These are phyloP conservation scores for Tetranychus piercei DNA, from an alignment of 2,888 invertebrate genomes.

Conservation along the genomic window DNA sequence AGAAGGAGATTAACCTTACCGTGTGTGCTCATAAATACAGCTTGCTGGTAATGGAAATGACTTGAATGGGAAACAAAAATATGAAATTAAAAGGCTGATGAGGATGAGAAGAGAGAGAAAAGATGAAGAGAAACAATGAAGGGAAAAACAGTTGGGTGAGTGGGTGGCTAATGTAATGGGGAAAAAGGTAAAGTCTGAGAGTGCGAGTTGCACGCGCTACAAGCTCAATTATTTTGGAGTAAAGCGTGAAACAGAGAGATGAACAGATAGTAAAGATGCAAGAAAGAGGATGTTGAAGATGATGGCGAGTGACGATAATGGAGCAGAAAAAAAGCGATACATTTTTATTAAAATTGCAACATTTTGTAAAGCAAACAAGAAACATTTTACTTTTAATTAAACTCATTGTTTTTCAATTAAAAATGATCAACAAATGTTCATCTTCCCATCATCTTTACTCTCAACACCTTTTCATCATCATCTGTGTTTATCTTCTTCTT, in stretches of 20 bases:
- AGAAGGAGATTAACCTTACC: not conserved
- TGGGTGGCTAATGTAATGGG: no score
- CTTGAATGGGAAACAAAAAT: not conserved
- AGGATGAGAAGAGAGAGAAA: not conserved
- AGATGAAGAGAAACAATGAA: not conserved
- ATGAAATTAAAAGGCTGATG: slow-evolving; percentile 1
- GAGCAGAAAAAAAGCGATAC: not conserved
- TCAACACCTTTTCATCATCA: not conserved
- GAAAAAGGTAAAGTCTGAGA: not conserved
- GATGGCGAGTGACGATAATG: not conserved
- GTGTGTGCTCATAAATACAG: not conserved
- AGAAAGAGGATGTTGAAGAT: not conserved
- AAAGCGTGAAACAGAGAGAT: not conserved
- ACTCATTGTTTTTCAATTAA: no score
- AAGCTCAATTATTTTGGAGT: not conserved
- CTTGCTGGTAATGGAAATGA: not conserved
- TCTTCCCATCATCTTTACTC: no score
- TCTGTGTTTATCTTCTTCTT: not conserved
- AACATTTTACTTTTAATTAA: no score
- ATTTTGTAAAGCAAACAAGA: no score
- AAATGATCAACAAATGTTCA: no score
- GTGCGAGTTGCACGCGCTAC: not conserved
- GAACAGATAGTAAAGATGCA: not conserved
- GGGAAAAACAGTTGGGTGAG: not conserved
- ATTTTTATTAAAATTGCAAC: not conserved